Evolutionary conservation across 1,140 invertebrate species (phyloP).

Genomic region (Drosophila orosa): DNA sequence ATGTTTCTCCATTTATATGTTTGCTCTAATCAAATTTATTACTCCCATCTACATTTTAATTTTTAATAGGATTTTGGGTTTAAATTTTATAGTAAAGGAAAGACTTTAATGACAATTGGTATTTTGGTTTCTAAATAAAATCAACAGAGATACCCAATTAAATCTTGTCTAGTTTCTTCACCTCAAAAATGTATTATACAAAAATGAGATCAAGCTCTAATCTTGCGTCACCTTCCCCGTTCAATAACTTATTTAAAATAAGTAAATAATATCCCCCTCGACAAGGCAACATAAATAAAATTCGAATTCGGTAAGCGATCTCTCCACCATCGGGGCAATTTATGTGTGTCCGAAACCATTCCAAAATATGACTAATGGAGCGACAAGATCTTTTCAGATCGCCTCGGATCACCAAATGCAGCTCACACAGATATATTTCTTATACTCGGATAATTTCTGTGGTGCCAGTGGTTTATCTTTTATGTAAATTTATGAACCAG

Average conservation of each 20-base stretch:
- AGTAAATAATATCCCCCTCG: constrained; percentile 9
- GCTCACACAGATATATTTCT: constrained; percentile 20
- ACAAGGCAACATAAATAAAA: constrained; percentile 19
- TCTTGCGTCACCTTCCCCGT: background rate
- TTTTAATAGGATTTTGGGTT: background rate
- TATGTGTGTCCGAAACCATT: constrained; percentile 39
- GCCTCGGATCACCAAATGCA: constrained; percentile 28
- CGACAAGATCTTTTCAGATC: constrained; percentile 47
- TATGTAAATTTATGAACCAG: constrained; percentile 62
- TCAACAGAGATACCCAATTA: background rate
- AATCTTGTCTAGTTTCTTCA: background rate
- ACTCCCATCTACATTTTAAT: too few relatives aligned
- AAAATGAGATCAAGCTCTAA: background rate
- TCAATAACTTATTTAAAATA: background rate
- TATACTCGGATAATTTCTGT: constrained; percentile 22
- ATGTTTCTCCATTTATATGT: constrained; percentile 1
- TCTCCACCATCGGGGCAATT: constrained; percentile 17
- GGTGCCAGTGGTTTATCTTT: constrained; percentile 56
- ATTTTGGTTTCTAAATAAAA: background rate
- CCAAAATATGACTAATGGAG: constrained; percentile 55
- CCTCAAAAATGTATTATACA: background rate
- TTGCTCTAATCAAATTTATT: background rate
- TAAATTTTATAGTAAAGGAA: background rate
- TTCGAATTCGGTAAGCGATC: constrained; percentile 43
- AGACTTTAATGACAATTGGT: background rate